A percentile compares a stretch with the other conserved stretches of the same genome.
Evolutionary conservation across 2,888 invertebrate genomes (phyloP).

Genomic region (Eupelmus urozonus): DNA sequence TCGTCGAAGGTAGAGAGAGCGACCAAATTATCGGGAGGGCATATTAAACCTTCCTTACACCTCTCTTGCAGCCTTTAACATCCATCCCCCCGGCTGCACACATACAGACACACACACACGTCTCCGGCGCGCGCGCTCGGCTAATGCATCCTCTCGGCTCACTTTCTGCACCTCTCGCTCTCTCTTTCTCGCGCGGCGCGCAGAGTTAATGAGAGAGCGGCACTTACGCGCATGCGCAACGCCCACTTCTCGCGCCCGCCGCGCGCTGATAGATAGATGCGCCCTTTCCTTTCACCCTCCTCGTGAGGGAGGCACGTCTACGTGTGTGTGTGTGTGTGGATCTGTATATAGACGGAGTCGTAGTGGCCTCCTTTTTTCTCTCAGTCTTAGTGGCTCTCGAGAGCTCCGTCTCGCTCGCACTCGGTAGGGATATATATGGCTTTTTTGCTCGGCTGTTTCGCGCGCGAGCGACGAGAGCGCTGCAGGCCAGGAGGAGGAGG

Average conservation of each 20-base stretch:
- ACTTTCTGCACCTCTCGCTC: constrained; percentile 17
- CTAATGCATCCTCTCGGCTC: constrained; percentile 36
- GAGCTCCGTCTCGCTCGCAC: not conserved
- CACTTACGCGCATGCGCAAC: constrained; percentile 75
- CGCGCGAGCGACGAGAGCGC: constrained; percentile 27
- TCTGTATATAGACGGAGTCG: constrained; percentile 27
- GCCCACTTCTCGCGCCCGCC: constrained; percentile 77
- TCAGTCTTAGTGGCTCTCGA: not conserved
- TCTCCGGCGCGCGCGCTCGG: not conserved
- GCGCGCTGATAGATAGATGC: constrained; percentile 78
- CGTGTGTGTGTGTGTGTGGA: too few relatives aligned
- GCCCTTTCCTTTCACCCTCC: constrained; percentile 60
- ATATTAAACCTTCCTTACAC: constrained; percentile 27
- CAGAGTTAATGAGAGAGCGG: constrained; percentile 78
- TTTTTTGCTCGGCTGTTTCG: constrained; percentile 44
- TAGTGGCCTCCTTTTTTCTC: constrained; percentile 12
- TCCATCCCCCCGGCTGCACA: not conserved
- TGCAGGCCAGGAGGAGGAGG: constrained; percentile 50
- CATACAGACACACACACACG: constrained; percentile 21
- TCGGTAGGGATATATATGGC: not conserved
- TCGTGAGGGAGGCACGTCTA: constrained; percentile 6
- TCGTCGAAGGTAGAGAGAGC: not conserved
- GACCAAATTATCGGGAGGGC: constrained; percentile 40
- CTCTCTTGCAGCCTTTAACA: constrained; percentile 3
- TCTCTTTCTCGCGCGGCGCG: constrained; percentile 73